These are phyloP conservation scores for Scomber colias DNA, from an alignment of 2,113 vertebrate genomes.

Conservation along the genomic window DNA sequence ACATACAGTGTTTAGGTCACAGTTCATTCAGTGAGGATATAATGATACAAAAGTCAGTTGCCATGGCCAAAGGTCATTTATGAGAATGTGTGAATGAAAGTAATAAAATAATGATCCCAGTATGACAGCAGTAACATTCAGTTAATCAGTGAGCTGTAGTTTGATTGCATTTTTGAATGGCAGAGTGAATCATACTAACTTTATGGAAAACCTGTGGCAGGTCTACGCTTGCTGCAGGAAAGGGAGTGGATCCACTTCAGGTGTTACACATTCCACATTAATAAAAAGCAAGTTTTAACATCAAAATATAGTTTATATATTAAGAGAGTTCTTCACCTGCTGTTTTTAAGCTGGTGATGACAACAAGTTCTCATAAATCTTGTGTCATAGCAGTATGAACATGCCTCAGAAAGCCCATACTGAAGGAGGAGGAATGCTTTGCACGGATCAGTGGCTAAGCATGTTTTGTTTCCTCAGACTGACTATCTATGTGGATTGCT, in stretches of 20 bases:
- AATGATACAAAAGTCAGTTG: too few relatives aligned
- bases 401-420: not conserved
- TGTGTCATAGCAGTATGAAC: not conserved
- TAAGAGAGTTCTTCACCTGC: not conserved
- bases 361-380: not conserved
- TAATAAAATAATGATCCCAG: not conserved
- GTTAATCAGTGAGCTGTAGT: not conserved
- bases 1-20: too few relatives aligned
- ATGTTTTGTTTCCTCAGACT: not conserved
- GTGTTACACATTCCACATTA: conserved; percentile 11
- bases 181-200: not conserved
- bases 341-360: not conserved
- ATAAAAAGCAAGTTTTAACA: not conserved
- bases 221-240: conserved; percentile 28
- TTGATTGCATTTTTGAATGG: not conserved
- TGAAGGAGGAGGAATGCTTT: not conserved
- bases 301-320: not conserved
- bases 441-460: not conserved
- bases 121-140: not conserved
- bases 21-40: too few relatives aligned
- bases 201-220: conserved; percentile 9
- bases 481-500: conserved; percentile 1
- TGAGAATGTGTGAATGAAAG: too few relatives aligned
- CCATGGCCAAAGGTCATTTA: too few relatives aligned
- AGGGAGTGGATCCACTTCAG: conserved; percentile 11